Evolutionary conservation across 2,888 invertebrate genomes (phyloP).

Genomic region (Heliconius hortense): DNA sequence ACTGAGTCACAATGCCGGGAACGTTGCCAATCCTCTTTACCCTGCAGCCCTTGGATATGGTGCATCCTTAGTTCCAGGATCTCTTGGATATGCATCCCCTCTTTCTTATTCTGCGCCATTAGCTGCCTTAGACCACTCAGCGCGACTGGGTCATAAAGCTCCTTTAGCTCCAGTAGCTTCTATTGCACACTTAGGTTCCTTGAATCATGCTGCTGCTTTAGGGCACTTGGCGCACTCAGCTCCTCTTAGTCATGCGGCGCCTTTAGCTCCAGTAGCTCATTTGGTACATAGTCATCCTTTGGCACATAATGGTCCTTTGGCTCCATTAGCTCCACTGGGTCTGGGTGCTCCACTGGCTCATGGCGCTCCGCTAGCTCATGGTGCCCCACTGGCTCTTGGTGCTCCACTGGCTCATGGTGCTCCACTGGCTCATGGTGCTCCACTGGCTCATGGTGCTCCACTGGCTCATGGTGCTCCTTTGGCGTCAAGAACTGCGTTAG

Average conservation of each 20-base stretch:
- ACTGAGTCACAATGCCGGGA: slow-evolving; percentile 27
- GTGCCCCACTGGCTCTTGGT: slow-evolving; percentile 26
- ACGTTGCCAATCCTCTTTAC: slow-evolving; percentile 27
- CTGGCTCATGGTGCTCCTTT: not conserved
- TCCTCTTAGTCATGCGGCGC: slow-evolving; percentile 37
- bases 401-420: slow-evolving; percentile 39
- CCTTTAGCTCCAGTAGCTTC: slow-evolving; percentile 45
- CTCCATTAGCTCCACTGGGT: slow-evolving; percentile 36
- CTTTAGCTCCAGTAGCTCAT: slow-evolving; percentile 40
- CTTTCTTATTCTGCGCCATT: not conserved
- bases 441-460: slow-evolving; percentile 23
- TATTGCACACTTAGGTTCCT: slow-evolving; percentile 40
- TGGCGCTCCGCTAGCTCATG: slow-evolving; percentile 39
- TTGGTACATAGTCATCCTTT: slow-evolving; percentile 22
- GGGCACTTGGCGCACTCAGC: slow-evolving; percentile 41
- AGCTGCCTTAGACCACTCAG: slow-evolving; percentile 31
- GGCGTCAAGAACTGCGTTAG: slow-evolving; percentile 38
- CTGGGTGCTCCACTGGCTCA: slow-evolving; percentile 14
- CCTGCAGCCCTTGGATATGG: slow-evolving; percentile 35
- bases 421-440: too few relatives aligned
- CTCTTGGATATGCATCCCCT: slow-evolving; percentile 33
- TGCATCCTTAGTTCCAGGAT: slow-evolving; percentile 32
- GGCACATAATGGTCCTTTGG: slow-evolving; percentile 36
- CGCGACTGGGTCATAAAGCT: slow-evolving; percentile 38
- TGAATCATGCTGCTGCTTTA: slow-evolving; percentile 42